Evolutionary conservation across 2,888 invertebrate genomes (phyloP), one percentile per base, ranked within the genome.

Genomic region (Lasioglossum lativentre): DNA sequence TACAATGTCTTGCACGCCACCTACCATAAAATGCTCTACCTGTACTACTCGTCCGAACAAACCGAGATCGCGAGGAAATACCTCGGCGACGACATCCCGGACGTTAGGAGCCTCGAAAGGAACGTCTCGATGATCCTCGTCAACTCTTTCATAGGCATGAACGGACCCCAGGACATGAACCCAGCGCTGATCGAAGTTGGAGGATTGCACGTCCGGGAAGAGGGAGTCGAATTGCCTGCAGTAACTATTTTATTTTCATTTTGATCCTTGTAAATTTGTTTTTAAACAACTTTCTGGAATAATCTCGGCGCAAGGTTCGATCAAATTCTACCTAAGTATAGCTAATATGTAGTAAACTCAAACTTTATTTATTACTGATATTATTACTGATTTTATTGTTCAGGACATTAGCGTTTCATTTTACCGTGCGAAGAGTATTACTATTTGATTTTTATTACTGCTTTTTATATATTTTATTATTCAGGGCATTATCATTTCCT

Each of bases 151-250:
- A 94, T 95, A 42, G 95, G 95, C 0, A 82, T 96, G 38, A 95
- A 95, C 63, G 95, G 95, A 2, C 90, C 95, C 12, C 94, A 95
- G 63, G 96, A 96, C 4, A 92, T 92, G 1, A 94, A 95, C 2
- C 94, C 96, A 0, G 95, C 94, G 3, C 92, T 96, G 87, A 93
- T 96, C 23, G 95, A 96, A 74, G 95, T 96, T 10, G 96, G 96
- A 16, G 96, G 96, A 52, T 93, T 96, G 79, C 96, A 96, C 85
- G 95, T 96, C 10, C 88, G 88, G 1, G 93, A 94, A 0, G 93
- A 93, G 6, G 91, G 83, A 1, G 27, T 89, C 0, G 88, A 90
- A 72, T 70, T 94, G 59, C 66, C 90, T 0, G 71, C 70, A 6
- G 94, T 94, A 90, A 91, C 27, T 71, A 8, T 80, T 27, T 30